phyloP scores from a whole-genome alignment of 2,797 vertebrate species.

The Eulemur albifrons region DNA sequence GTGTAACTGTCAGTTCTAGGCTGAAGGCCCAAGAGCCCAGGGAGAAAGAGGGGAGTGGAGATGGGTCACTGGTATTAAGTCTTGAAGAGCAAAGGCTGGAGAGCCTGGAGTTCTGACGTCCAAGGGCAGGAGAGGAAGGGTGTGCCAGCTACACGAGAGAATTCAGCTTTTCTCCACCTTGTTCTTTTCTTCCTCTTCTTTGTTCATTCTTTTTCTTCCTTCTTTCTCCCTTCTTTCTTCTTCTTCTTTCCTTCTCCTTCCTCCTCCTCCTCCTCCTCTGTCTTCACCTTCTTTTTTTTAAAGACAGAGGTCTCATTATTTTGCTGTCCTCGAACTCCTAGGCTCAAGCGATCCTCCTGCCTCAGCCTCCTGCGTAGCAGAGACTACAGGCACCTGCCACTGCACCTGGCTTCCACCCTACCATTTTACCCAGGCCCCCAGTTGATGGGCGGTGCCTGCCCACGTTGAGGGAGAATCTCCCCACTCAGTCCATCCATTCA shows the following conservation, averaged over 20 bases:
- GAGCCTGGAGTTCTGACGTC: not conserved
- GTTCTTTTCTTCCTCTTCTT: too few relatives aligned
- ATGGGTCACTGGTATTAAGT: not conserved
- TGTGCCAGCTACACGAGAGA: not conserved
- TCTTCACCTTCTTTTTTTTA: too few relatives aligned
- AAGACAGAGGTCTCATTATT: too few relatives aligned
- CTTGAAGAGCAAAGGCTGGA: not conserved
- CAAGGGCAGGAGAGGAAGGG: not conserved
- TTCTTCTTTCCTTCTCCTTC: rapidly evolving
- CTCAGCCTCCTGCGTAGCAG: too few relatives aligned
- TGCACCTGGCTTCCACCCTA: too few relatives aligned
- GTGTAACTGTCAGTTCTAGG: not conserved
- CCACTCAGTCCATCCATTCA: not conserved
- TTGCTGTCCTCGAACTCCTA: too few relatives aligned
- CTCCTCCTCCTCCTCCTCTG: too few relatives aligned
- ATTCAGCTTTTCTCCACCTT: not conserved
- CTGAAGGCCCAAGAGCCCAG: not conserved
- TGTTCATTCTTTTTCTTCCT: too few relatives aligned
- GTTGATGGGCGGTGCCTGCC: not conserved
- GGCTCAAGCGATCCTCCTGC: too few relatives aligned
- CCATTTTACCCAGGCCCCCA: not conserved
- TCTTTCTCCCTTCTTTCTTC: not conserved
- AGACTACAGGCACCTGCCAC: too few relatives aligned
- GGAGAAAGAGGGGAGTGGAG: not conserved
- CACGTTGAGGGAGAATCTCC: not conserved